Percentiles rank a stretch among this genome's conserved stretches.
Evolutionary conservation across 1,140 invertebrate genomes (phyloP).

Genomic region (Whitmania pigra): DNA sequence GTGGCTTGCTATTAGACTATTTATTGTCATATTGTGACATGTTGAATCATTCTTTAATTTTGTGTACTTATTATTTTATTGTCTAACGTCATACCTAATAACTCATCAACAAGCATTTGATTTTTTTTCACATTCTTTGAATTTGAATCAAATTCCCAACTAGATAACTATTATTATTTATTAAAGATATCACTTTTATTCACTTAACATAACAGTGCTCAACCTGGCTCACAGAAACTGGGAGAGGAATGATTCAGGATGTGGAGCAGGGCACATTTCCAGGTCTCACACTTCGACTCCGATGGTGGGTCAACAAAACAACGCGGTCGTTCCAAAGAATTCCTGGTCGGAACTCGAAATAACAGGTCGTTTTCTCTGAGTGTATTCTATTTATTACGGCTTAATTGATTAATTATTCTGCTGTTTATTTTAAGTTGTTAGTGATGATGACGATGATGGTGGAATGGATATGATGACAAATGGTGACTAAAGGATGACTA

Average conservation of each 20-base stretch:
- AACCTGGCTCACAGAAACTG: slow-evolving; percentile 1
- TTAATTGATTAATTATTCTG: not conserved
- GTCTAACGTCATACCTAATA: too few relatives aligned
- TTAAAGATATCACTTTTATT: not conserved
- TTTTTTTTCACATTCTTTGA: too few relatives aligned
- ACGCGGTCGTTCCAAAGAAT: not conserved
- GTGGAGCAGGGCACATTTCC: not conserved
- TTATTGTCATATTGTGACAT: too few relatives aligned
- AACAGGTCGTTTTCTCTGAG: not conserved
- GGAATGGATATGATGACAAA: not conserved
- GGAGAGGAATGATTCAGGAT: slow-evolving; percentile 9
- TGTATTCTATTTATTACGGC: not conserved
- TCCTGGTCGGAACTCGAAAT: slow-evolving; percentile 3
- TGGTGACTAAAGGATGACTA: not conserved
- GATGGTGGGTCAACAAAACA: not conserved
- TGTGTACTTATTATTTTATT: too few relatives aligned
- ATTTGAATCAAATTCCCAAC: too few relatives aligned
- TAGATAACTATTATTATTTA: not conserved
- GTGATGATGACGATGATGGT: not conserved
- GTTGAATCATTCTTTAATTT: too few relatives aligned
- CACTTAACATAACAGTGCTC: not conserved
- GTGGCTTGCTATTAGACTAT: too few relatives aligned
- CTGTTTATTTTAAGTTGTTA: not conserved
- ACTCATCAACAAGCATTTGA: too few relatives aligned
- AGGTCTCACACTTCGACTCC: slow-evolving; percentile 5